Evolutionary conservation across 2,113 vertebrate genomes (phyloP).

Genomic region (Vireo altiloquus): DNA sequence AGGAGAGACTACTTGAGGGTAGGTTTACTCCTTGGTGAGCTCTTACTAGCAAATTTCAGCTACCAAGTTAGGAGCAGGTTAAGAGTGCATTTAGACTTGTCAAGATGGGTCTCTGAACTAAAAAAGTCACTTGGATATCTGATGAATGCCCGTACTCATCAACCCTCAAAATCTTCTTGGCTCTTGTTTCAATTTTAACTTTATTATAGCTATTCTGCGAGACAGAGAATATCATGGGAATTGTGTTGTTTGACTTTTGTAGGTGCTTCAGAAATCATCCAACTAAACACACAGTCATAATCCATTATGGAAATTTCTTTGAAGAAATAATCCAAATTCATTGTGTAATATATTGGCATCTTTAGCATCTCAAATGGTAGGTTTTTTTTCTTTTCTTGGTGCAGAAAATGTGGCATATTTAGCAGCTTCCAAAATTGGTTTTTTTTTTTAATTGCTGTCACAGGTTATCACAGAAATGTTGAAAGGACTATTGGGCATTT

Average conservation of each 20-base stretch:
- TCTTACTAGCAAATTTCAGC: neutral
- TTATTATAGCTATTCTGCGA: accelerated
- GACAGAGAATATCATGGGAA: neutral
- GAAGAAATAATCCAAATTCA: neutral
- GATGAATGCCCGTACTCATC: neutral
- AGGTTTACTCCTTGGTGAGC: neutral
- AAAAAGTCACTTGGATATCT: neutral
- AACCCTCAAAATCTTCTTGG: neutral
- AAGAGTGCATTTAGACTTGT: neutral
- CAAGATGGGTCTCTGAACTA: neutral
- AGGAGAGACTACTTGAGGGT: neutral
- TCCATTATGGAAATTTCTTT: neutral
- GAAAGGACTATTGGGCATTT: neutral
- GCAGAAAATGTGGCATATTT: neutral
- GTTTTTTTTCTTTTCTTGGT: neutral
- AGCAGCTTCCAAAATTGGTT: neutral
- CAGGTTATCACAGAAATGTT: neutral
- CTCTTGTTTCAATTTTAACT: neutral
- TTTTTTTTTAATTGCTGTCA: neutral
- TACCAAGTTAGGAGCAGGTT: neutral
- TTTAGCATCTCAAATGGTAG: neutral
- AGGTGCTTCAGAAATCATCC: neutral
- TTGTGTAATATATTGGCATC: neutral
- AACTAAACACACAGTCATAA: neutral
- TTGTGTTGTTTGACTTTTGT: neutral